A percentile compares a stretch with the other conserved stretches of the same genome.
Evolutionary conservation across 1,140 invertebrate genomes (phyloP).

Genomic region (Phymorhynchus buccinoides): DNA sequence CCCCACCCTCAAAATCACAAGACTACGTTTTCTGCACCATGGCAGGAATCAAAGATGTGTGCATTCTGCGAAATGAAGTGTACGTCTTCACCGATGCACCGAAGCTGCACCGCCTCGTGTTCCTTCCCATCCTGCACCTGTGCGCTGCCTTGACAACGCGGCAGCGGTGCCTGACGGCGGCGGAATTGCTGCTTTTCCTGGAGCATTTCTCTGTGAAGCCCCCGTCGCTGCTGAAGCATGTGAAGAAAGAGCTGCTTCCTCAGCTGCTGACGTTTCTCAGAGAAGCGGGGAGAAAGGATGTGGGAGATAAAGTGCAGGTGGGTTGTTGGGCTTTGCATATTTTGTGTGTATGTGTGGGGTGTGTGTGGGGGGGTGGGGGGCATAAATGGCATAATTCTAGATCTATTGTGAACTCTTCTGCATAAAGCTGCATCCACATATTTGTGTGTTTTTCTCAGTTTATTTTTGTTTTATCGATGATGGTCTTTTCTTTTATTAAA

Average conservation of each 20-base stretch:
- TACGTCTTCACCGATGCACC: conserved; percentile 47
- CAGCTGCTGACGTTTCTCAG: conserved; percentile 18
- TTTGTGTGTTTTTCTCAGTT: neutral
- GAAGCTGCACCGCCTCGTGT: conserved; percentile 42
- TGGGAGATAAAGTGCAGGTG: conserved; percentile 36
- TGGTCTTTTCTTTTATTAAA: neutral
- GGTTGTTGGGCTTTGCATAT: neutral
- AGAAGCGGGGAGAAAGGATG: conserved; percentile 3
- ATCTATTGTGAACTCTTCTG: neutral
- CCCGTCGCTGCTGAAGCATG: conserved; percentile 36
- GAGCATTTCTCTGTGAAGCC: conserved; percentile 38
- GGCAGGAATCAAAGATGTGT: conserved; percentile 51
- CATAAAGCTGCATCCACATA: neutral
- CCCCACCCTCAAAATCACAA: neutral
- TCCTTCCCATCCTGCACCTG: conserved; percentile 47
- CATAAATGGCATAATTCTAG: neutral
- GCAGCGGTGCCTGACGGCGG: conserved; percentile 19
- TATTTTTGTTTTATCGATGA: neutral
- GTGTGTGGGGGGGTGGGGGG: neutral
- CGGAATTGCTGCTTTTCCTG: conserved; percentile 35
- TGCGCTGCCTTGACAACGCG: conserved; percentile 36
- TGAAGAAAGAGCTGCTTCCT: conserved; percentile 43
- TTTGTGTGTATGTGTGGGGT: neutral
- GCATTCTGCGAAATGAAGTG: conserved; percentile 45
- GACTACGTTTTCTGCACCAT: too few species aligned